Conservation (phyloP, 1,140 invertebrate species). For the Zaprionus inermis region DNA sequence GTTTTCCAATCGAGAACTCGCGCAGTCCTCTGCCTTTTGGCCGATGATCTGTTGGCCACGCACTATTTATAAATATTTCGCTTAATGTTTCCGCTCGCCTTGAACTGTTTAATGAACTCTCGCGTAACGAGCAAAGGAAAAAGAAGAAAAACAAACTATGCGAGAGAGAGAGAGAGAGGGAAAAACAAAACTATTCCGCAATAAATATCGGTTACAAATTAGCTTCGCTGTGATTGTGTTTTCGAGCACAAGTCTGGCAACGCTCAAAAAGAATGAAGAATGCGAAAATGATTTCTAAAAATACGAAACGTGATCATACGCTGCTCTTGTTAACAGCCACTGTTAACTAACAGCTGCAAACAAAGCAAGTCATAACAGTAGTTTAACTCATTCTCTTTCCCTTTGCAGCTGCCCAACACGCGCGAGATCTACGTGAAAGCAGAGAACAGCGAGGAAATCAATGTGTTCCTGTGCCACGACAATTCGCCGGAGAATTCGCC, state of each 20-base stretch:
- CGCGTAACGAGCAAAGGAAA: constrained; percentile 24
- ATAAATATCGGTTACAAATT: constrained; percentile 27
- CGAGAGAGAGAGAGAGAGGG: not conserved
- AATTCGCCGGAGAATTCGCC: constrained; percentile 85
- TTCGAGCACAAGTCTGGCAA: not conserved
- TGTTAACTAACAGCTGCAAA: not conserved
- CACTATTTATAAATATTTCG: constrained; percentile 71
- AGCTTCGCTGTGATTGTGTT: too few species aligned
- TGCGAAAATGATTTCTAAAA: not conserved
- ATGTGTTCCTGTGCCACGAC: constrained; percentile 96
- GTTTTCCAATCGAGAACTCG: constrained; percentile 51
- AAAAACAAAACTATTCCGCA: not conserved
- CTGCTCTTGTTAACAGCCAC: not conserved
- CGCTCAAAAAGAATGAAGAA: not conserved
- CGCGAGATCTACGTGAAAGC: constrained; percentile 95
- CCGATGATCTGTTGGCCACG: constrained; percentile 28
- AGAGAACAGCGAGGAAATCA: constrained; percentile 92
- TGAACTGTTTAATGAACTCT: constrained; percentile 77
- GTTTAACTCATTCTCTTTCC: constrained; percentile 28
- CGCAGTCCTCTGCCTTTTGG: constrained; percentile 21
- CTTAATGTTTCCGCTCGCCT: constrained; percentile 78
- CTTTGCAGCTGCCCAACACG: constrained; percentile 86
- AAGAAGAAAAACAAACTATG: not conserved
- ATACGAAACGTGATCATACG: not conserved
- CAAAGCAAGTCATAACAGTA: not conserved